Evolutionary conservation across 2,113 vertebrate genomes (phyloP).

Genomic region (Syngnathus floridae): DNA sequence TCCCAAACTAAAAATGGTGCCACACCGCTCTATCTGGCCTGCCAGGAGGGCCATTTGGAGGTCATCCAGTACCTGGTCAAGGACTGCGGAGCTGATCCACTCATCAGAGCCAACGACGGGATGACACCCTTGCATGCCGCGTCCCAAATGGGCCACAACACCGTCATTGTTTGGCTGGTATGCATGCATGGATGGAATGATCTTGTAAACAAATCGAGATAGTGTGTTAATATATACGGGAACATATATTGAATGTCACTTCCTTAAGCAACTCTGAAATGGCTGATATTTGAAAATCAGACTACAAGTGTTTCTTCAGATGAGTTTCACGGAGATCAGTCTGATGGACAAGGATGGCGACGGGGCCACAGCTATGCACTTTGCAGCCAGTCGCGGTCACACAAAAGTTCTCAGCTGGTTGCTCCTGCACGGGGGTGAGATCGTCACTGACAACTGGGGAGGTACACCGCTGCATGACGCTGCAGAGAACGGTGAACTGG

Average conservation of each 20-base stretch:
- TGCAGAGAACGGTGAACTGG: constrained; percentile 91
- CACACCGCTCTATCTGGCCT: constrained; percentile 96
- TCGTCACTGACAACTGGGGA: constrained; percentile 82
- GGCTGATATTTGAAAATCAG: not conserved
- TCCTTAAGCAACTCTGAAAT: not conserved
- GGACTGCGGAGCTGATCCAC: constrained; percentile 85
- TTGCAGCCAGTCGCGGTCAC: constrained; percentile 89
- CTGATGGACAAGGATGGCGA: constrained; percentile 80
- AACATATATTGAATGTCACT: not conserved
- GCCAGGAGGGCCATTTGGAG: constrained; percentile 97
- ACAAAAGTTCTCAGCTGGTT: constrained; percentile 97
- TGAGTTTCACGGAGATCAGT: constrained; percentile 84
- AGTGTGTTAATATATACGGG: not conserved
- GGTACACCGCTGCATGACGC: constrained; percentile 91
- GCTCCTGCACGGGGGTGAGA: constrained; percentile 90
- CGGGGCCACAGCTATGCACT: constrained; percentile 94
- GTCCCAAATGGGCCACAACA: constrained; percentile 95
- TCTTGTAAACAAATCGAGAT: not conserved
- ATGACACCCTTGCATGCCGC: constrained; percentile 94
- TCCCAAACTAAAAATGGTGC: constrained; percentile 95
- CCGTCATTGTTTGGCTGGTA: constrained; percentile 96
- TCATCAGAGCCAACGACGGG: constrained; percentile 81
- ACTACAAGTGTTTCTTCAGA: constrained; percentile 58
- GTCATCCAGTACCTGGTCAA: constrained; percentile 90
- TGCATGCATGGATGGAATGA: constrained; percentile 4